These are phyloP conservation scores for Ashinkailepas kermadecensis DNA, from an alignment of 2,888 invertebrate species.

Conservation along the genomic window DNA sequence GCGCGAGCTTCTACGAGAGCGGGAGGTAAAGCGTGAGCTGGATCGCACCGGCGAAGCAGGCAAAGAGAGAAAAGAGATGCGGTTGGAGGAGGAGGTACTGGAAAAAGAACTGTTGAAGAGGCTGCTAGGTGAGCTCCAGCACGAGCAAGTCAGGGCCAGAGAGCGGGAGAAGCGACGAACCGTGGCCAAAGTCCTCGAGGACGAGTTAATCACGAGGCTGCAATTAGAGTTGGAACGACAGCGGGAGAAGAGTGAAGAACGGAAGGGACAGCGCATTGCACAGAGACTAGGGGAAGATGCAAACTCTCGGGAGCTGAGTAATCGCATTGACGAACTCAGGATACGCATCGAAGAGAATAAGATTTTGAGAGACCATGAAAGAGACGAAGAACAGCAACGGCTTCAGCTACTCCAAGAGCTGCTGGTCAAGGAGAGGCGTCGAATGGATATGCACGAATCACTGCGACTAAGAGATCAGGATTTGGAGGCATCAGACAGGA, in stretches of 20 bases:
- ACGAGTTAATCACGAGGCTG: slow-evolving; percentile 1
- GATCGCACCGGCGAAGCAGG: neutral
- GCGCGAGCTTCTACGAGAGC: slow-evolving; percentile 13
- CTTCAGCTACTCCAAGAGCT: neutral
- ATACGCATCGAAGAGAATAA: neutral
- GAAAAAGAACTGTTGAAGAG: neutral
- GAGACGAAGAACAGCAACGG: neutral
- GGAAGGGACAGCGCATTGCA: neutral
- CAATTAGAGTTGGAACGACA: neutral
- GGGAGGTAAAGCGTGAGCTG: neutral
- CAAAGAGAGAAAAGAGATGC: neutral
- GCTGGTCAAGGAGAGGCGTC: neutral
- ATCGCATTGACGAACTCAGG: neutral
- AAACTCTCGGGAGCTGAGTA: neutral
- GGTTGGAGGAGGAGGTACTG: slow-evolving; percentile 2
- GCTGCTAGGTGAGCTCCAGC: neutral
- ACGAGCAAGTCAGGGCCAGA: neutral
- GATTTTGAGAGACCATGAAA: neutral
- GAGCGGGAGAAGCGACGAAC: neutral
- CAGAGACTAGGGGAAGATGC: neutral
- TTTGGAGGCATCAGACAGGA: neutral
- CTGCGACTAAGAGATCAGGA: neutral
- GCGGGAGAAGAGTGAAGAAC: neutral
- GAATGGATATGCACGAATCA: neutral
- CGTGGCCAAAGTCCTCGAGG: neutral